Percentiles rank a stretch among this genome's conserved stretches.
These are phyloP conservation scores for Corvus cornix DNA, from an alignment of 2,113 vertebrate species.

Conservation along the genomic window DNA sequence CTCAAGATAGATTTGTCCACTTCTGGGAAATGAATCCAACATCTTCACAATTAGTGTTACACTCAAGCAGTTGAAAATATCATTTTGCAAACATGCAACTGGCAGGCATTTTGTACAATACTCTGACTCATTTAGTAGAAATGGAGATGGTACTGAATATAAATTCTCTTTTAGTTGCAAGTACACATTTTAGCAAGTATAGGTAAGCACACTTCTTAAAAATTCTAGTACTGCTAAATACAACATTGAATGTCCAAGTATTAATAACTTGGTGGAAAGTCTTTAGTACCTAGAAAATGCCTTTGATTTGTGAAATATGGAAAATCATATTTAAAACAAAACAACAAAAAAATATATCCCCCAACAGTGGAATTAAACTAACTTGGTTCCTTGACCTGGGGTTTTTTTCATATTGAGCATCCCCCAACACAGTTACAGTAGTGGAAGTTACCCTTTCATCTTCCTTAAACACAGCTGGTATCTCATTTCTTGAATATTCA, in stretches of 20 bases:
- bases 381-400: neutral
- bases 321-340: neutral
- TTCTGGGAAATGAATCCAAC: slow-evolving; percentile 16
- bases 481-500: neutral
- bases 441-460: neutral
- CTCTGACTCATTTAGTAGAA: neutral
- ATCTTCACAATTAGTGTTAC: neutral
- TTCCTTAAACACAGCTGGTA: neutral
- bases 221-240: neutral
- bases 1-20: slow-evolving; percentile 10
- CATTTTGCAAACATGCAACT: neutral
- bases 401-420: neutral
- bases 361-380: neutral
- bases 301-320: neutral
- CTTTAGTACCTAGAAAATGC: neutral
- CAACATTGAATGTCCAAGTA: neutral
- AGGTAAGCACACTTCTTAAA: neutral
- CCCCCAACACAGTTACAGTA: neutral
- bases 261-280: neutral
- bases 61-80: neutral
- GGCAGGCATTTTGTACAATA: neutral
- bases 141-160: neutral
- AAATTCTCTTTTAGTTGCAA: neutral
- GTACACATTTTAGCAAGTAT: neutral
- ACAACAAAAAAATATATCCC: neutral